Conservation (phyloP, 2,797 vertebrate species). For the Masticophis lateralis region DNA sequence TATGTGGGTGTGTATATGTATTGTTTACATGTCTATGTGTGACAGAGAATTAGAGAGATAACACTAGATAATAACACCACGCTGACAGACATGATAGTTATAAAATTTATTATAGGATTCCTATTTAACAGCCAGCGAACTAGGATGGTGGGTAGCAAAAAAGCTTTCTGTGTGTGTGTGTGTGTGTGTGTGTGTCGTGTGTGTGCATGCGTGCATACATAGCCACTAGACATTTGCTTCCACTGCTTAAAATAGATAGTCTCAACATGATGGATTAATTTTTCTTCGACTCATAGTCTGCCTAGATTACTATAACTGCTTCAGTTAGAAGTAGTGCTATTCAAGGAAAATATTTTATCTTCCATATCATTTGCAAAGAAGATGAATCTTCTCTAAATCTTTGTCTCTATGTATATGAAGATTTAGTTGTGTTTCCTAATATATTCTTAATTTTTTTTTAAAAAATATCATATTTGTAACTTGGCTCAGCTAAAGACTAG, state of each 20-base stretch:
- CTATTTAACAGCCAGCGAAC: conserved; percentile 43
- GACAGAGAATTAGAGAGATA: not conserved
- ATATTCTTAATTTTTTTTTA: not conserved
- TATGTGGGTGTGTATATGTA: not conserved
- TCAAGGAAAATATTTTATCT: conserved; percentile 61
- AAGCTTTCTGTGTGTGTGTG: conserved; percentile 38
- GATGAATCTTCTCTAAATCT: conserved; percentile 29
- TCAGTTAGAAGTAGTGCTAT: conserved; percentile 61
- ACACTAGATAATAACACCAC: not conserved
- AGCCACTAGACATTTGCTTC: conserved; percentile 67
- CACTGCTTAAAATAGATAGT: conserved; percentile 73
- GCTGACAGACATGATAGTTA: conserved; percentile 53
- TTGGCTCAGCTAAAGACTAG: not conserved
- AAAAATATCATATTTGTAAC: not conserved
- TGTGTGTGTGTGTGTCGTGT: not conserved
- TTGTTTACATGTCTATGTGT: not conserved
- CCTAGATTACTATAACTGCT: conserved; percentile 67
- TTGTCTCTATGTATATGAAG: not conserved
- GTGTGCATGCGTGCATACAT: conserved; percentile 39
- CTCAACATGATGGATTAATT: conserved; percentile 77
- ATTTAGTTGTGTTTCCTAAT: conserved; percentile 21
- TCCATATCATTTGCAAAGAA: conserved; percentile 21
- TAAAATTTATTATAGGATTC: conserved; percentile 31
- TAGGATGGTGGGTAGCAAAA: conserved; percentile 43
- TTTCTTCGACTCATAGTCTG: conserved; percentile 70